Evolutionary conservation across 2,797 vertebrate species (phyloP).

Genomic region (Tauraco hartlaubi): DNA sequence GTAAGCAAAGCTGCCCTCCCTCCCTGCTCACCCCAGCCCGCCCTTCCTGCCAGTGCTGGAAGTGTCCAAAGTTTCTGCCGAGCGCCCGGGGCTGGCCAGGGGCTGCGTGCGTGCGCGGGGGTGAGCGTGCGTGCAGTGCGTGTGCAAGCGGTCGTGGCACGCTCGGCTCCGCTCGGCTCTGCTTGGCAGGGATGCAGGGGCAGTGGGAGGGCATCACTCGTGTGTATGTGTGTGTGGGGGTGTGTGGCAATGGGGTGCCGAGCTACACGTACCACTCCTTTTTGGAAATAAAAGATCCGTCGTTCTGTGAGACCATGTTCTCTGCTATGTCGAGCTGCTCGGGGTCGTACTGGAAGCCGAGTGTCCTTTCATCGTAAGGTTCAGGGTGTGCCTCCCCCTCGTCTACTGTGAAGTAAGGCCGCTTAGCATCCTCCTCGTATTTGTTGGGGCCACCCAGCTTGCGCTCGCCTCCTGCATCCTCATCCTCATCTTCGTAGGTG

Average conservation of each 20-base stretch:
- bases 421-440: constrained; percentile 91
- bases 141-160: background rate
- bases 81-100: background rate
- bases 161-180: background rate
- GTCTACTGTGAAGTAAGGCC: constrained; percentile 98
- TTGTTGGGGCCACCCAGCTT: constrained; percentile 76
- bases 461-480: constrained; percentile 81
- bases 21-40: background rate
- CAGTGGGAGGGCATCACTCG: background rate
- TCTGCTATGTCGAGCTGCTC: constrained; percentile 93
- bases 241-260: constrained; percentile 11
- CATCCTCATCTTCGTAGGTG: constrained; percentile 90
- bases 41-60: background rate
- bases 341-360: constrained; percentile 95
- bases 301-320: constrained; percentile 98
- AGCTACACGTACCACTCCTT: constrained; percentile 99
- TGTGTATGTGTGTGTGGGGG: background rate
- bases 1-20: constrained; percentile 48
- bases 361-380: constrained; percentile 94
- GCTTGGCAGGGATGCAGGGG: background rate
- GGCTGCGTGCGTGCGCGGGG: background rate
- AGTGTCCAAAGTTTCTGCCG: constrained; percentile 48
- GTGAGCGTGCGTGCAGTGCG: background rate
- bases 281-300: constrained; percentile 99
- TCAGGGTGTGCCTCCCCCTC: constrained; percentile 91